These are phyloP conservation scores for Gallinago media DNA, from an alignment of 2,113 vertebrate genomes.

Conservation along the genomic window DNA sequence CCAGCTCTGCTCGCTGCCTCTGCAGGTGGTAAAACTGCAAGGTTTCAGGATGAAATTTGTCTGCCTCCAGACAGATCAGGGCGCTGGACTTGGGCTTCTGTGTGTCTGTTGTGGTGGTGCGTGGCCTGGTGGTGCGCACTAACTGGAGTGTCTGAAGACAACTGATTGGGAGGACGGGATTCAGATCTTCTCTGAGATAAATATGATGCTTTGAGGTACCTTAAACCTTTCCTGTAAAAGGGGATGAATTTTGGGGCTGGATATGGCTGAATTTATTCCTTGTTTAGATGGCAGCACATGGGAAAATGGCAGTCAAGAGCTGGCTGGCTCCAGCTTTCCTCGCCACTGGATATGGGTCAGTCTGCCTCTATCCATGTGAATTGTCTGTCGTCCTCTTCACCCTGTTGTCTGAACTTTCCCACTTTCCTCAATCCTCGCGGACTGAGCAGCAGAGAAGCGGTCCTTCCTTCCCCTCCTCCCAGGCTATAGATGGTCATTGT, in stretches of 20 bases:
- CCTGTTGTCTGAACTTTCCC: slow-evolving; percentile 54
- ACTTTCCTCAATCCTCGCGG: slow-evolving; percentile 51
- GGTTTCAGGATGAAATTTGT: slow-evolving; percentile 60
- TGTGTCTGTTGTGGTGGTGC: background rate
- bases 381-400: slow-evolving; percentile 54
- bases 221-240: slow-evolving; percentile 21
- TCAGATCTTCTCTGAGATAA: slow-evolving; percentile 50
- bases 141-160: slow-evolving; percentile 48
- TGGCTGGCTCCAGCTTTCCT: slow-evolving; percentile 53
- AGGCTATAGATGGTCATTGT: slow-evolving; percentile 64
- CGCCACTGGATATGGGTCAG: background rate
- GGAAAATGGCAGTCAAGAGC: slow-evolving; percentile 28
- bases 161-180: slow-evolving; percentile 24
- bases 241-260: slow-evolving; percentile 51
- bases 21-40: slow-evolving; percentile 70
- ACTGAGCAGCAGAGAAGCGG: background rate
- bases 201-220: slow-evolving; percentile 17
- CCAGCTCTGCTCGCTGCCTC: slow-evolving; percentile 49
- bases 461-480: slow-evolving; percentile 46
- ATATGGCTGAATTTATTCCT: slow-evolving; percentile 24
- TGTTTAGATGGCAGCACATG: background rate
- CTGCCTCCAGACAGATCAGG: slow-evolving; percentile 51
- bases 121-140: background rate
- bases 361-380: slow-evolving; percentile 43
- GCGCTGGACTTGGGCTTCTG: background rate